Evolutionary conservation across 2,888 invertebrate species (phyloP), one percentile per base, ranked within the genome.

Genomic region (Choristoneura rosaceana): DNA sequence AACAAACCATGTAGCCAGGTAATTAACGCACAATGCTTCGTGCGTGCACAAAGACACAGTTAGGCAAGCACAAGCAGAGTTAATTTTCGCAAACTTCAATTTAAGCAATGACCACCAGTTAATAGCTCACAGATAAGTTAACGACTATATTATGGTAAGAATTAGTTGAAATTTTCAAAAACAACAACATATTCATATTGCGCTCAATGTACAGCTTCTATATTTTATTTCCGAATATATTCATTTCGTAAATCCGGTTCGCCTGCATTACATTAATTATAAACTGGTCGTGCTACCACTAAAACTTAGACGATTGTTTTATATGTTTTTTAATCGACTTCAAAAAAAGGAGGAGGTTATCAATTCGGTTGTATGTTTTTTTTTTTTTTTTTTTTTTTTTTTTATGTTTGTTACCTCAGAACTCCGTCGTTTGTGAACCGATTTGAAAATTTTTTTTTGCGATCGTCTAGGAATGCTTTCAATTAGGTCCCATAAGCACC

Each of bases 81-180:
- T 45, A 9, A 58, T 58, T 71, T 71, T 71, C 66, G 71, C 61
- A 67, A 71, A 71, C 71, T 67, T 71, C 60, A 62, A 71, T 71
- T 71, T 71, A 67, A 71, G 67, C 62, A 71, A 67, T 67, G 47
- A 67, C 58, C 67, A 67, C 71, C 67, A 55, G 38, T 38, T 38
- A 38, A 38, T 38, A 38, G 47, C 47, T 55, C 66, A 52, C 67
- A 55, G 67, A 71, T 71, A 67, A 62, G 45, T 71, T 71, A 71
- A 62, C 67, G 66, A 71, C 67, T 52, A 71, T 38, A 38, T 38
- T 38, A 38, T 38, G 38, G 7, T 38, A 38, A 7, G 38, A 63
- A 61, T 55, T 71, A 38, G 61, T 55, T 15, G 38, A 55, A 55
- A 62, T 61, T 61, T 52, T 55, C 52, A 34, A 63, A 58, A 68